Percentiles rank a stretch among this genome's conserved stretches.
Evolutionary conservation across 2,797 vertebrate species (phyloP).

Genomic region (Sebastes minor): DNA sequence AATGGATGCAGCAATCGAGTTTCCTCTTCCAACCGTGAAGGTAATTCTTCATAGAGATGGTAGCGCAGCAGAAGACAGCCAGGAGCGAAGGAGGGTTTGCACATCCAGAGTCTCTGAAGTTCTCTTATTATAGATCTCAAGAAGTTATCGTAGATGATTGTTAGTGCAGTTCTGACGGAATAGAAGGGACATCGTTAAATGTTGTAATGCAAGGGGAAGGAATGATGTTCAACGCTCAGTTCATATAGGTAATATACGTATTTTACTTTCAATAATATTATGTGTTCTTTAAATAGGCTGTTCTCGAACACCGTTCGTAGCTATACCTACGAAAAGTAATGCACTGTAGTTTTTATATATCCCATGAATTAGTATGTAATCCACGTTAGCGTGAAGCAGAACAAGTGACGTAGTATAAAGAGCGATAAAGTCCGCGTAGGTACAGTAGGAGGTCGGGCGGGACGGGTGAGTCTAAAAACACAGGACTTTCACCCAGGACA

Average conservation of each 20-base stretch:
- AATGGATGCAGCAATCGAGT: constrained; percentile 52
- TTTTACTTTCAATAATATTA: neutral
- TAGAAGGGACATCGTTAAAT: neutral
- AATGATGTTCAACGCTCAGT: neutral
- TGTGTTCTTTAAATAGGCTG: neutral
- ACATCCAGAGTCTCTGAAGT: neutral
- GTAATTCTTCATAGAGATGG: constrained; percentile 47
- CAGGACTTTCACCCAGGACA: too few species aligned
- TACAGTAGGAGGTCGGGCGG: too few species aligned
- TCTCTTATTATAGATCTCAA: neutral
- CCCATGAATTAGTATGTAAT: too few species aligned
- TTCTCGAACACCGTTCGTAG: too few species aligned
- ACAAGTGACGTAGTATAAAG: too few species aligned
- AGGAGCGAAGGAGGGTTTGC: constrained; percentile 9
- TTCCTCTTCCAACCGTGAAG: constrained; percentile 51
- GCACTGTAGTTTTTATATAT: neutral
- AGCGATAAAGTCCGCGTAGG: too few species aligned
- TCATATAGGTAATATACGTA: neutral
- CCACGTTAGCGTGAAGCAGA: too few species aligned
- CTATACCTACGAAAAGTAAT: neutral
- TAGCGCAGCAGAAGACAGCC: constrained; percentile 13
- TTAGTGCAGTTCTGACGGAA: neutral
- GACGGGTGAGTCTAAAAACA: too few species aligned
- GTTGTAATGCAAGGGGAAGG: neutral
- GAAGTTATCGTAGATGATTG: neutral